phyloP scores from a whole-genome alignment of 2,888 invertebrate species.

The Catocala sponsa region DNA sequence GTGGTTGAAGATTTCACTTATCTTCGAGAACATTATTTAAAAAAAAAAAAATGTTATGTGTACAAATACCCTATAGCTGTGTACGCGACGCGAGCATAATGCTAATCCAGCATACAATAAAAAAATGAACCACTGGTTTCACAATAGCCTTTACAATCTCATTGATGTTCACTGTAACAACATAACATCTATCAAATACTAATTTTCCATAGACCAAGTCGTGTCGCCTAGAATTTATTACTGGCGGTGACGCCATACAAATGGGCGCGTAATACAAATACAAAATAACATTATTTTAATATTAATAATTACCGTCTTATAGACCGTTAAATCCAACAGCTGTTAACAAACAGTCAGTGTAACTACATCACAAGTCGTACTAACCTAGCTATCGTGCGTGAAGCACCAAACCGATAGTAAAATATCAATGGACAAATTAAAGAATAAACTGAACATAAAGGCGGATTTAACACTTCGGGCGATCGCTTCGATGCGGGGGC shows the following conservation, averaged over 20 bases:
- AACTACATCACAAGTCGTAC: slow-evolving; percentile 60
- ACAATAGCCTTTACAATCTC: slow-evolving; percentile 44
- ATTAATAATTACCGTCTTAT: slow-evolving; percentile 64
- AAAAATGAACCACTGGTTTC: slow-evolving; percentile 50
- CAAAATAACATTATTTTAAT: slow-evolving; percentile 47
- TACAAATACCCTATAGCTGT: slow-evolving; percentile 81
- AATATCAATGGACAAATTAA: slow-evolving; percentile 38
- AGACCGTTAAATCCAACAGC: slow-evolving; percentile 64
- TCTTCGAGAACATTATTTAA: too few relatives aligned
- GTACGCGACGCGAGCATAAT: slow-evolving; percentile 67
- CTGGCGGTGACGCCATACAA: slow-evolving; percentile 22
- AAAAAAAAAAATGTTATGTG: slow-evolving; percentile 80
- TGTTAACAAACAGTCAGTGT: slow-evolving; percentile 57
- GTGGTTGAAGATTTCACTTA: too few relatives aligned
- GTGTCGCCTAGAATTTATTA: slow-evolving; percentile 22
- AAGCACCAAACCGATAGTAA: slow-evolving; percentile 50
- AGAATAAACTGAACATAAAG: slow-evolving; percentile 38
- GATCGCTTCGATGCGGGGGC: slow-evolving; percentile 35
- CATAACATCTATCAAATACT: slow-evolving; percentile 33
- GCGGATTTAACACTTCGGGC: slow-evolving; percentile 47
- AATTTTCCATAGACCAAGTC: slow-evolving; percentile 32
- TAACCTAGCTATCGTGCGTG: slow-evolving; percentile 53
- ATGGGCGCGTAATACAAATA: slow-evolving; percentile 30
- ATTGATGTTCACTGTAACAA: slow-evolving; percentile 33
- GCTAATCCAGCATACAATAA: slow-evolving; percentile 52